phyloP scores from a whole-genome alignment of 2,113 vertebrate genomes.

The Ia io region DNA sequence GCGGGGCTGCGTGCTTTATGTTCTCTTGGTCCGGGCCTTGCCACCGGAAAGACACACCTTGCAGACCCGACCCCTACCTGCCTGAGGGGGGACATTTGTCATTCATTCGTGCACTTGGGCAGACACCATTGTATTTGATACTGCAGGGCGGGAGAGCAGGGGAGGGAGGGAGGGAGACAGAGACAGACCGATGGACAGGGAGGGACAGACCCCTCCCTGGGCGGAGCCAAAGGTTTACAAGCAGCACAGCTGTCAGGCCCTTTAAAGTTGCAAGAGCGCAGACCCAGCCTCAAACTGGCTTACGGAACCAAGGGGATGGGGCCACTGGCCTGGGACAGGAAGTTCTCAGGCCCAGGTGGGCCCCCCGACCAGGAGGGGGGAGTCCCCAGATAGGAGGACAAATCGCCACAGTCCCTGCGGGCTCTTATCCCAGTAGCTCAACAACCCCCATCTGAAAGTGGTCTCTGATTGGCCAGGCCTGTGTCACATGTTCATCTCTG shows the following conservation, averaged over 20 bases:
- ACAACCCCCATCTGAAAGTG: not conserved
- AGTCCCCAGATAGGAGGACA: not conserved
- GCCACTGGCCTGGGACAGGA: not conserved
- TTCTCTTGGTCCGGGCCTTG: not conserved
- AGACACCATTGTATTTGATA: slow-evolving; percentile 76
- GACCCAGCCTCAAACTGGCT: not conserved
- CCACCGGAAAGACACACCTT: no score
- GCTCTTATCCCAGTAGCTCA: no score
- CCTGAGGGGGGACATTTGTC: not conserved
- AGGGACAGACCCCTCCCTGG: not conserved
- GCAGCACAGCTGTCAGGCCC: not conserved
- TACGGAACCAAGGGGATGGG: not conserved
- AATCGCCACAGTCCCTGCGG: not conserved
- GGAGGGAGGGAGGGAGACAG: not conserved
- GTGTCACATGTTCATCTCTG: not conserved
- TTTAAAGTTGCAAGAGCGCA: not conserved
- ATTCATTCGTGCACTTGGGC: slow-evolving; percentile 67
- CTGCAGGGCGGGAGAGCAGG: not conserved
- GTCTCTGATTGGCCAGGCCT: not conserved
- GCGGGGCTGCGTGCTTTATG: not conserved
- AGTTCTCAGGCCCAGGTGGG: not conserved
- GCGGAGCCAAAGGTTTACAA: not conserved
- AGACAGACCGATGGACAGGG: not conserved
- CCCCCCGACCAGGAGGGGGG: not conserved
- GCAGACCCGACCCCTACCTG: not conserved